phyloP scores from a whole-genome alignment of 2,888 invertebrate species.

The Cheilosia vulpina region DNA sequence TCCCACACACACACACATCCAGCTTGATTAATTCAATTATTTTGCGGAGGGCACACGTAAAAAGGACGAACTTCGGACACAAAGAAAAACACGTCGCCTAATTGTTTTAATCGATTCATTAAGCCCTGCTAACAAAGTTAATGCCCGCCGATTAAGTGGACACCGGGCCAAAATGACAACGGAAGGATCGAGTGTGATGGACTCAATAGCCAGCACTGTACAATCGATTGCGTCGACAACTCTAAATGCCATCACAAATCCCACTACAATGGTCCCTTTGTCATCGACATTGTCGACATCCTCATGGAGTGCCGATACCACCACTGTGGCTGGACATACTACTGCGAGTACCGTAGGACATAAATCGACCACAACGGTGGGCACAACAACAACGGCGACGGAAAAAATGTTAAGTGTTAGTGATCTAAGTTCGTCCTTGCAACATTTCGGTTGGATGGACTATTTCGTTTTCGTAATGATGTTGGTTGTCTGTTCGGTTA shows the following conservation, averaged over 20 bases:
- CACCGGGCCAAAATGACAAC: conserved; percentile 41
- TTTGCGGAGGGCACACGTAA: background rate
- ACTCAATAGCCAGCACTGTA: conserved; percentile 54
- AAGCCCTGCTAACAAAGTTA: conserved; percentile 26
- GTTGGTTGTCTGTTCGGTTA: conserved; percentile 90
- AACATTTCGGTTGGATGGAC: conserved; percentile 89
- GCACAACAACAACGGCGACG: background rate
- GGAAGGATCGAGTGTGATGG: conserved; percentile 34
- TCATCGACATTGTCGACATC: conserved; percentile 4
- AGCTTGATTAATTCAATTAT: conserved; percentile 24
- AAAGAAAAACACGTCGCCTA: conserved; percentile 4
- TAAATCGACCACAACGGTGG: conserved; percentile 7
- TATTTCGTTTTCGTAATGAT: conserved; percentile 91
- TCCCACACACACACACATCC: background rate
- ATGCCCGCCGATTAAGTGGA: conserved; percentile 40
- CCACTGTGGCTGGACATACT: background rate
- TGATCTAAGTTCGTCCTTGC: conserved; percentile 84
- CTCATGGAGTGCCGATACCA: background rate
- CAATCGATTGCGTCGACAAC: conserved; percentile 60
- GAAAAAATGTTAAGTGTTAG: conserved; percentile 79
- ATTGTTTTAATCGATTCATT: conserved; percentile 42
- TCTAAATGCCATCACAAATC: conserved; percentile 66
- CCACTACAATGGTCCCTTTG: conserved; percentile 47
- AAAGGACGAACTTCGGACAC: background rate
- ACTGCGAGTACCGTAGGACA: conserved; percentile 19